phyloP scores from a whole-genome alignment of 2,888 invertebrate species.

The Opisthograptis luteolata region DNA sequence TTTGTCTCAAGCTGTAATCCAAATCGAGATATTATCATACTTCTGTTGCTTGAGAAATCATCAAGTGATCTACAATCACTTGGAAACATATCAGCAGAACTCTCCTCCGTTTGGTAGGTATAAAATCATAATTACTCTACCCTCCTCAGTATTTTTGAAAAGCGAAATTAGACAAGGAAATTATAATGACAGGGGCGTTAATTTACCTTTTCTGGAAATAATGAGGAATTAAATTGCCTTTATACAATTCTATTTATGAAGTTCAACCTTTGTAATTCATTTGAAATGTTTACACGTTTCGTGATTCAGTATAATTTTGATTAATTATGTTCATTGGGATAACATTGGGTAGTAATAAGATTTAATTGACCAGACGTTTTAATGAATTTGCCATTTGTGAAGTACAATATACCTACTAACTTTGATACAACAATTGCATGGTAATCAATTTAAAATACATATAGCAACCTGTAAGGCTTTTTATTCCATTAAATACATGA shows the following conservation, averaged over 20 bases:
- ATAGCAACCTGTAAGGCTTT: too few species aligned
- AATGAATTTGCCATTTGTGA: slow-evolving; percentile 2
- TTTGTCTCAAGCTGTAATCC: too few species aligned
- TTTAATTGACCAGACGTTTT: slow-evolving; percentile 7
- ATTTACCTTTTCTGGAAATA: slow-evolving; percentile 25
- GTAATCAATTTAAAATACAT: too few species aligned
- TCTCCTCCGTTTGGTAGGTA: background rate
- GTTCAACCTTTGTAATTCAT: slow-evolving; percentile 24
- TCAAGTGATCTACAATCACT: background rate
- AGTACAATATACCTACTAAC: too few species aligned
- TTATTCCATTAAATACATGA: too few species aligned
- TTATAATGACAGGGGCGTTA: slow-evolving; percentile 23
- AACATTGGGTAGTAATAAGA: slow-evolving; percentile 6
- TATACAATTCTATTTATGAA: slow-evolving; percentile 20
- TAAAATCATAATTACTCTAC: slow-evolving; percentile 16
- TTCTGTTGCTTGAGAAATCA: too few species aligned
- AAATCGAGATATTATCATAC: too few species aligned
- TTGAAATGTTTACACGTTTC: slow-evolving; percentile 28
- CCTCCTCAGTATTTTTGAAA: slow-evolving; percentile 9
- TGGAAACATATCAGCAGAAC: background rate
- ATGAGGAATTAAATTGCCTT: slow-evolving; percentile 27
- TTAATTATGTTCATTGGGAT: slow-evolving; percentile 16
- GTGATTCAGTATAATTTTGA: slow-evolving; percentile 19
- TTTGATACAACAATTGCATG: too few species aligned
- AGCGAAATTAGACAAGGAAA: slow-evolving; percentile 24